A percentile compares a stretch with the other conserved stretches of the same genome.
phyloP scores from a whole-genome alignment of 2,888 invertebrate species.

The Amiota mariae region DNA sequence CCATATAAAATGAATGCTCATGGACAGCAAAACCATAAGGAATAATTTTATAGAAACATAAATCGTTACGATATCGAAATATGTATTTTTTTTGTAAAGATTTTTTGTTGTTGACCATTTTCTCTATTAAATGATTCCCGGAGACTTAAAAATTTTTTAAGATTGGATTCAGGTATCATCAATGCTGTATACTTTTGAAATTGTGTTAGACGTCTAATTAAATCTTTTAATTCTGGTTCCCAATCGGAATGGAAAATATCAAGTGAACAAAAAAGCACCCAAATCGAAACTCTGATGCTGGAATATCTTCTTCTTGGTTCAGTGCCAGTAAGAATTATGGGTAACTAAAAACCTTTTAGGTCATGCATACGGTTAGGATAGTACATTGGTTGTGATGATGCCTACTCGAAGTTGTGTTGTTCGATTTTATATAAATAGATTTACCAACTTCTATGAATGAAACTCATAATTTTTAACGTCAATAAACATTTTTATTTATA shows the following conservation, averaged over 20 bases:
- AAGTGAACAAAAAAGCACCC: slow-evolving; percentile 50
- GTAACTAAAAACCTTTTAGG: slow-evolving; percentile 54
- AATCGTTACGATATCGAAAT: slow-evolving; percentile 56
- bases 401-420: slow-evolving; percentile 2
- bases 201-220: slow-evolving; percentile 41
- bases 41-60: slow-evolving; percentile 61
- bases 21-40: slow-evolving; percentile 63
- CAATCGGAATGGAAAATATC: slow-evolving; percentile 57
- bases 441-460: slow-evolving; percentile 38
- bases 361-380: slow-evolving; percentile 55
- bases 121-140: slow-evolving; percentile 59
- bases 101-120: slow-evolving; percentile 62
- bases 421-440: slow-evolving; percentile 59
- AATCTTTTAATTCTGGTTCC: slow-evolving; percentile 52
- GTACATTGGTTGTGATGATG: slow-evolving; percentile 43
- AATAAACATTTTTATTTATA: slow-evolving; percentile 57
- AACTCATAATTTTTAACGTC: slow-evolving; percentile 56
- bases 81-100: slow-evolving; percentile 60
- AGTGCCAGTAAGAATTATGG: slow-evolving; percentile 53
- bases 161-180: slow-evolving; percentile 53
- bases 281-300: slow-evolving; percentile 59
- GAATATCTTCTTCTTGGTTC: slow-evolving; percentile 57
- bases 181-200: slow-evolving; percentile 54
- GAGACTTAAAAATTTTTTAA: slow-evolving; percentile 46
- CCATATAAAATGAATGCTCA: slow-evolving; percentile 61